Conservation (phyloP, 2,113 vertebrate species). For the Etheostoma spectabile region DNA sequence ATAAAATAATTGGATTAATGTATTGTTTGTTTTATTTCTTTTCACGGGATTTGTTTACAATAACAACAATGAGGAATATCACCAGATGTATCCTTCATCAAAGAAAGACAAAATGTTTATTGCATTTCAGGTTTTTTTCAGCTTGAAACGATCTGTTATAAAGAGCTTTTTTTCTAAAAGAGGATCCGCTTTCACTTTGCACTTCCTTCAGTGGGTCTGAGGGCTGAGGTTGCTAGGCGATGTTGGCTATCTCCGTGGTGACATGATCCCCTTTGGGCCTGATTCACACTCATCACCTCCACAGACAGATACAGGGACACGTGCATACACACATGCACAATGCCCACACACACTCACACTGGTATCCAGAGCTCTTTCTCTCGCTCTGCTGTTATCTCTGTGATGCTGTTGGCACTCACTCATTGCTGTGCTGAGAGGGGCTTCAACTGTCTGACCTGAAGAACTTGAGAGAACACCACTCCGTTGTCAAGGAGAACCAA, state of each 20-base stretch:
- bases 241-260: constrained; percentile 74
- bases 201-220: constrained; percentile 70
- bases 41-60: constrained; percentile 10
- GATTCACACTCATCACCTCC: constrained; percentile 78
- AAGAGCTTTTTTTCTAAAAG: constrained; percentile 59
- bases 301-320: constrained; percentile 55
- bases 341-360: constrained; percentile 26
- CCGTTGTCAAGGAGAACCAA: constrained; percentile 72
- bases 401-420: constrained; percentile 81
- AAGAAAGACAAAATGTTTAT: constrained; percentile 26
- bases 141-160: constrained; percentile 68
- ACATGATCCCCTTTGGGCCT: constrained; percentile 70
- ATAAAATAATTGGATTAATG: not conserved
- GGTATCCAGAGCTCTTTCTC: constrained; percentile 66
- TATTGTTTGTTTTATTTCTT: not conserved
- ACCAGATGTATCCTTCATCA: not conserved
- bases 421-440: constrained; percentile 77
- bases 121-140: constrained; percentile 44
- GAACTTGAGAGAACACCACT: constrained; percentile 64
- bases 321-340: constrained; percentile 21
- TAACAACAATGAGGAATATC: constrained; percentile 1
- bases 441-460: constrained; percentile 65
- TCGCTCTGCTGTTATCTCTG: constrained; percentile 73
- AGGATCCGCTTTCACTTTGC: constrained; percentile 76
- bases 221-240: constrained; percentile 78